Base-by-base conservation (phyloP, 1,140 invertebrate species). In the Oreohelix idahoensis region DNA sequence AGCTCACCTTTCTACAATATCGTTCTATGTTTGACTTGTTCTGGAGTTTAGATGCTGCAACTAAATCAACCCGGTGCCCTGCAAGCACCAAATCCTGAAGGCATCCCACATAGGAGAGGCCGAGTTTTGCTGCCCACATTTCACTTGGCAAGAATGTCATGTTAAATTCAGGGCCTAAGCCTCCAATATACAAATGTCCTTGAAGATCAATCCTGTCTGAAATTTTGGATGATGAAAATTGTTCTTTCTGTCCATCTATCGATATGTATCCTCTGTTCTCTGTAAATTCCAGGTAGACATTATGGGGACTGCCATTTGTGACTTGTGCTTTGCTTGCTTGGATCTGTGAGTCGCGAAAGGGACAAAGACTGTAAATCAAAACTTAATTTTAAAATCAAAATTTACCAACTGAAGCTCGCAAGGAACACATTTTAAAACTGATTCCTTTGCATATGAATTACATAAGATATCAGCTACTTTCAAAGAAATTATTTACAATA, bases 101-200 rank as follows among this genome's bases (percentile, higher is more conserved):
- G 91, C 98, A 99, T 5, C 98, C 98, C 0, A 99, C 97, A 90
- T 96, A 99, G 23, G 98, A 98, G 88, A 97, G 95, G 77, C 96
- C 94, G 36, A 99, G 92, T 10, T 96, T 95, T 0, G 96, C 97
- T 10, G 97, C 96, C 98, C 98, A 99, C 53, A 99, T 92, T 42
- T 96, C 96, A 1, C 96, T 94, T 4, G 98, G 97, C 39, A 96
- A 96, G 0, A 95, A 94, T 0, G 95, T 94, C 42, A 83, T 39
- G 51, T 83, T 83, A 75, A 87, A 70, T 87, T 91, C 79, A 84
- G 87, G 85, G 74, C 90, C 90, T 70, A 89, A 84, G 0, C 96
- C 96, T 13, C 98, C 98, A 8, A 99, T 95, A 90, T 96, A 98
- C 79, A 99, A 93, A 26, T 84, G 83, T 0, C 97, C 97, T 86